Conservation (phyloP, 35 echinoderm and acorn worm genomes). For the Lytechinus pictus region DNA sequence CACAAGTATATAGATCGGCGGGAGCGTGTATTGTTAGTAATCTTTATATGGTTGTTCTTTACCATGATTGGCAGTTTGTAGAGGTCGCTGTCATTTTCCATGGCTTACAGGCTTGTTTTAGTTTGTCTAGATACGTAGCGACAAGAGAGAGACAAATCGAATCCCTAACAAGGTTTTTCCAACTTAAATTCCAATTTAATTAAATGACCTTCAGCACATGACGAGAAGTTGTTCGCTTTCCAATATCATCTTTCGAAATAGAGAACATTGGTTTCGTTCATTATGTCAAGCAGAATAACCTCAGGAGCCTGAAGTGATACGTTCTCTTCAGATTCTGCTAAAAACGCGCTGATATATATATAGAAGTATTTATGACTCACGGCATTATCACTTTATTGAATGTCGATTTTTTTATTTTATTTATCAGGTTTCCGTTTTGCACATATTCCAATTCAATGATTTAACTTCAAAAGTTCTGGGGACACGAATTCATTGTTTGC, state of each 20-base stretch:
- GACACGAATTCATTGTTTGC: neutral
- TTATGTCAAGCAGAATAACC: neutral
- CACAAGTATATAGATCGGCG: neutral
- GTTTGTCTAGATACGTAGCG: neutral
- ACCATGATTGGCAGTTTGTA: neutral
- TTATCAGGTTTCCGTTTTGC: neutral
- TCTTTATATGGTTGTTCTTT: neutral
- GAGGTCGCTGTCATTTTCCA: neutral
- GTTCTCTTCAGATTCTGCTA: neutral
- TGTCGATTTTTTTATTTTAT: neutral
- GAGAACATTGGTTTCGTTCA: neutral
- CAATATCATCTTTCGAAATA: slow-evolving; percentile 2
- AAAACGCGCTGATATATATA: neutral
- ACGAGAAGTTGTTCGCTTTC: neutral
- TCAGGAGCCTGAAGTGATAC: neutral
- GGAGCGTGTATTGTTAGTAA: no score
- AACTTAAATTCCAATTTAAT: neutral
- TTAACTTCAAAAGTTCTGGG: neutral
- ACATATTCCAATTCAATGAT: neutral
- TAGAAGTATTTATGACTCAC: neutral
- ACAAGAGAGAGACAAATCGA: neutral
- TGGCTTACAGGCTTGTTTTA: neutral
- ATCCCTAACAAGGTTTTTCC: neutral
- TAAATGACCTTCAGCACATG: neutral
- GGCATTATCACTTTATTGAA: neutral